These are phyloP conservation scores for Drosophila azteca DNA, from an alignment of 1,140 invertebrate genomes.

Conservation along the genomic window DNA sequence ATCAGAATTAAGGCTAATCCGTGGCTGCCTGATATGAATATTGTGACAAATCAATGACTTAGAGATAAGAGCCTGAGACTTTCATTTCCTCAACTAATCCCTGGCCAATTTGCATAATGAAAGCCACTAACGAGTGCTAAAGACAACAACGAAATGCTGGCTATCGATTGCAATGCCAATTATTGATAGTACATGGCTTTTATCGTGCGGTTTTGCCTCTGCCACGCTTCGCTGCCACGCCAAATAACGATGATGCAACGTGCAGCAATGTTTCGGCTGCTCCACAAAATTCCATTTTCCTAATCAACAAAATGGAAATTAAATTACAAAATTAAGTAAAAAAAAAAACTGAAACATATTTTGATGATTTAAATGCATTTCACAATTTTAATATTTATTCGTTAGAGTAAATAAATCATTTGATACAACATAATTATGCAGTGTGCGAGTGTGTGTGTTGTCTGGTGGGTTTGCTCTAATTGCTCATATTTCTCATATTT, in stretches of 20 bases:
- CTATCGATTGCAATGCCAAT: constrained; percentile 37
- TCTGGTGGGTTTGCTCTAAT: background rate
- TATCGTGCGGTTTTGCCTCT: constrained; percentile 27
- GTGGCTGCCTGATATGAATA: no score
- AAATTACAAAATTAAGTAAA: constrained; percentile 48
- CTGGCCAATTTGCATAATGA: no score
- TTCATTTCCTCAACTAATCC: no score
- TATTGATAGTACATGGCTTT: constrained; percentile 38
- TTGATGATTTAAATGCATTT: no score
- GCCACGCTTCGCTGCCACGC: constrained; percentile 47
- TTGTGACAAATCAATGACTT: no score
- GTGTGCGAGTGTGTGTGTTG: no score
- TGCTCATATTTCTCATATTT: constrained; percentile 3
- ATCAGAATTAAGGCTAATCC: no score
- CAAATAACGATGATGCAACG: constrained; percentile 48
- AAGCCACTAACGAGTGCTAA: no score
- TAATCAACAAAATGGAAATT: constrained; percentile 64
- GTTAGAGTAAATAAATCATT: constrained; percentile 22
- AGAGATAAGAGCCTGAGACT: no score
- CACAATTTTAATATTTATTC: background rate
- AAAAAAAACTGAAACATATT: no score
- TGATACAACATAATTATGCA: constrained; percentile 1
- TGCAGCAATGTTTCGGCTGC: constrained; percentile 28
- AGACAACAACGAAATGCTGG: background rate
- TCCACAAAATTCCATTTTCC: constrained; percentile 59